Evolutionary conservation across 2,797 vertebrate genomes (phyloP).

Genomic region (Urosaurus nigricauda): DNA sequence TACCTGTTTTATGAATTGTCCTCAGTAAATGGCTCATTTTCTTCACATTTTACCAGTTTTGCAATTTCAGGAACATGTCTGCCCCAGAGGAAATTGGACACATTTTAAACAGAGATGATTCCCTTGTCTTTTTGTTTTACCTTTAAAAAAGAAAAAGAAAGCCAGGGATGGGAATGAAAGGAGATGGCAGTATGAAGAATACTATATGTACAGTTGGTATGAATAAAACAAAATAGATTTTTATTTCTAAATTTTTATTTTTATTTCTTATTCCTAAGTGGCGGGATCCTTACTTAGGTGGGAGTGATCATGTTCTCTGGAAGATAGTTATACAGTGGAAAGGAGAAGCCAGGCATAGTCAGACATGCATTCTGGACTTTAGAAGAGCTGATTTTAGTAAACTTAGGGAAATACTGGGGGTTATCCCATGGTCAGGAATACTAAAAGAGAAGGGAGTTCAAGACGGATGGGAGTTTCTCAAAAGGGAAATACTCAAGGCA

Average conservation of each 20-base stretch:
- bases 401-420: too few relatives aligned
- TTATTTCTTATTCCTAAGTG: too few relatives aligned
- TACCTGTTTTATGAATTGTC: conserved; percentile 67
- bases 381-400: too few relatives aligned
- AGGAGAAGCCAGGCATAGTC: too few relatives aligned
- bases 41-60: conserved; percentile 76
- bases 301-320: too few relatives aligned
- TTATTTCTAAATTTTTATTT: conserved; percentile 65
- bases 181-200: conserved; percentile 69
- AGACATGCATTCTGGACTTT: too few relatives aligned
- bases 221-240: conserved; percentile 69
- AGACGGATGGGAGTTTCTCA: too few relatives aligned
- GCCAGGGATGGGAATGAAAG: conserved; percentile 28
- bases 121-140: conserved; percentile 3
- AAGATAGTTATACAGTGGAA: too few relatives aligned
- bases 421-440: too few relatives aligned
- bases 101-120: conserved; percentile 46
- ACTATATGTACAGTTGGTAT: conserved; percentile 73
- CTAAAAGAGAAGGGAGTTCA: too few relatives aligned
- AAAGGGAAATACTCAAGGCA: too few relatives aligned
- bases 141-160: background rate
- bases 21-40: conserved; percentile 72
- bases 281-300: too few relatives aligned
- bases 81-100: conserved; percentile 26
- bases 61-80: conserved; percentile 66